Evolutionary conservation across 2,888 invertebrate species (phyloP), one percentile per base, ranked within the genome.

Genomic region (Ichneumoninae sp.): DNA sequence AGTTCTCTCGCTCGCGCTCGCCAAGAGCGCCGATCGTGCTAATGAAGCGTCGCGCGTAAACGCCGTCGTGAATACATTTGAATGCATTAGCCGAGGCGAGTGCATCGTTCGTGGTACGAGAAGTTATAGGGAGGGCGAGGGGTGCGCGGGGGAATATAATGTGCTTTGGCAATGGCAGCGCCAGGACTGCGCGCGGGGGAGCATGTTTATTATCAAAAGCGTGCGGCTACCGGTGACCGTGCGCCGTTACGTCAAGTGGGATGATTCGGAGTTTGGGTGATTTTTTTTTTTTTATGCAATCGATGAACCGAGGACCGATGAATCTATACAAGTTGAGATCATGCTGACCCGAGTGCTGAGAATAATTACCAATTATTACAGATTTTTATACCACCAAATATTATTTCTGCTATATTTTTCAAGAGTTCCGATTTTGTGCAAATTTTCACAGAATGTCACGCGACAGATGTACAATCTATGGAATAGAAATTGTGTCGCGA

Each of bases 1-100:
- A 40, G 44, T 40, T 36, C 44, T 40, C 57, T 60, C 33, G 19
- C 63, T 40, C 22, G 30, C 60, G 22, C 78, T 19, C 69, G 77
- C 65, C 19, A 16, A 54, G 57, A 68, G 65, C 36, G 13, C 40
- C 65, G 68, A 86, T 87, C 88, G 91, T 88, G 91, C 91, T 92
- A 92, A 92, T 90, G 91, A 92, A 91, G 89, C 91, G 87, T 92
- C 90, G 89, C 89, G 86, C 87, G 88, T 88, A 87, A 89, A 91
- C 88, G 88, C 86, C 88, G 83, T 79, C 69, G 82, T 75, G 92
- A 92, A 92, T 92, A 92, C 89, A 92, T 92, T 92, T 91, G 88
- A 92, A 92, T 92, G 87, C 87, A 91, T 91, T 91, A 91, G 86
- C 85, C 60, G 85, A 40, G 71, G 77, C 66, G 60, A 68, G 66